A percentile compares a stretch with the other conserved stretches of the same genome.
These are phyloP conservation scores for Sinocyclocheilus rhinocerous DNA, from an alignment of 2,113 vertebrate genomes.

Conservation along the genomic window DNA sequence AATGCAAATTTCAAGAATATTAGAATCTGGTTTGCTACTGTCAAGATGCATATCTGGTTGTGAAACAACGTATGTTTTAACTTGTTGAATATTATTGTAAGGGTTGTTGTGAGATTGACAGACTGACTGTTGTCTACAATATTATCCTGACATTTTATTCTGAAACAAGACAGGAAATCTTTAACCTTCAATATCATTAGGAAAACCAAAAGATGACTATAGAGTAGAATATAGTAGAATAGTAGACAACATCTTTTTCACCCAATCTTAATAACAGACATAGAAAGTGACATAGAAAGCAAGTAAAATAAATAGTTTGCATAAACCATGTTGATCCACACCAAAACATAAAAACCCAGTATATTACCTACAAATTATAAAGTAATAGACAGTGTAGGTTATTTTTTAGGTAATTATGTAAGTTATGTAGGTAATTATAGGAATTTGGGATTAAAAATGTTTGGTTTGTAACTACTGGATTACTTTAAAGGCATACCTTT, in stretches of 20 bases:
- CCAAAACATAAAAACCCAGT: background rate
- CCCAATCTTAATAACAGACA: background rate
- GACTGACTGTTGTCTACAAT: background rate
- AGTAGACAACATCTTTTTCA: background rate
- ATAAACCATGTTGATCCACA: background rate
- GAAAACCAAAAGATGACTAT: background rate
- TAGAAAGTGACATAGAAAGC: background rate
- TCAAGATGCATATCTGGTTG: background rate
- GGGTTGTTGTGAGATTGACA: background rate
- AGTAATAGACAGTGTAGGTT: background rate
- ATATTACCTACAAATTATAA: background rate
- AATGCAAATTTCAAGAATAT: background rate
- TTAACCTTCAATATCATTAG: background rate
- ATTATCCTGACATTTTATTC: conserved; percentile 1
- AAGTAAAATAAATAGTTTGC: background rate
- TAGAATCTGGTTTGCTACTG: background rate
- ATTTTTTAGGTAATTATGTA: too few relatives aligned
- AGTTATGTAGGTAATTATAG: background rate
- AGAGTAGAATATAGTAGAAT: background rate
- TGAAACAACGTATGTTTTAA: background rate
- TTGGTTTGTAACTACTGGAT: background rate
- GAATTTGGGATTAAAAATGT: background rate
- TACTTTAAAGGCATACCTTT: background rate
- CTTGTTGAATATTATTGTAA: conserved; percentile 9
- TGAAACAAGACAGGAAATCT: conserved; percentile 3